Percentiles rank a stretch among this genome's conserved stretches.
Conservation (phyloP, 2,113 vertebrate species). For the Daphoenositta chrysoptera region DNA sequence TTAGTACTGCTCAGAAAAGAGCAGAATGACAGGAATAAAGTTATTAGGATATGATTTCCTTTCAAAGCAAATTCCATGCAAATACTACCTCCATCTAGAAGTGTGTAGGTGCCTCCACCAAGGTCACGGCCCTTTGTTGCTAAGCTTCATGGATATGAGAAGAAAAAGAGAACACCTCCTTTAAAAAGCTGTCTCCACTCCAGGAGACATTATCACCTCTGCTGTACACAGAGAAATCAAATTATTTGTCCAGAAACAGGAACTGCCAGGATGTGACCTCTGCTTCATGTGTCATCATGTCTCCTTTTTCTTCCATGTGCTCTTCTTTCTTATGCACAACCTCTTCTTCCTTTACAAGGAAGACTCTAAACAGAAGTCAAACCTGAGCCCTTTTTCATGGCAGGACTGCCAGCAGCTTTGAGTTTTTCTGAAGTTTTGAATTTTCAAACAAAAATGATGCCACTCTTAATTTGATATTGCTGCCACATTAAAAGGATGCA, state of each 20-base stretch:
- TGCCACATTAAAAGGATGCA: background rate
- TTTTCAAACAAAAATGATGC: background rate
- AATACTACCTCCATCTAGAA: background rate
- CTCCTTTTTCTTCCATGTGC: background rate
- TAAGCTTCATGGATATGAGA: background rate
- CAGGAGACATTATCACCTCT: background rate
- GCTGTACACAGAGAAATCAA: background rate
- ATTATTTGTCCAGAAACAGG: background rate
- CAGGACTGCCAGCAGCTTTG: background rate
- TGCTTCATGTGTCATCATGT: fast-evolving
- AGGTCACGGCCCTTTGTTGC: background rate
- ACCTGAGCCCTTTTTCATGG: background rate
- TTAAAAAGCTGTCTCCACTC: background rate
- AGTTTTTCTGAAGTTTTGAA: background rate
- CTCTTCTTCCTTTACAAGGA: background rate
- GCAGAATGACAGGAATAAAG: background rate
- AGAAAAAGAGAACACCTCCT: background rate
- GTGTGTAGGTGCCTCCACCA: background rate
- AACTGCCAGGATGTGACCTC: background rate
- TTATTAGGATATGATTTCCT: background rate
- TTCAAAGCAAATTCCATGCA: background rate
- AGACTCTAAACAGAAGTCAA: background rate
- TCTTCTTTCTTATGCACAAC: background rate
- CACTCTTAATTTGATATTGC: background rate
- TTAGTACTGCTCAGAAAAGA: background rate